These are phyloP conservation scores for Enchytraeus crypticus DNA, from an alignment of 2,888 invertebrate genomes.

Conservation along the genomic window DNA sequence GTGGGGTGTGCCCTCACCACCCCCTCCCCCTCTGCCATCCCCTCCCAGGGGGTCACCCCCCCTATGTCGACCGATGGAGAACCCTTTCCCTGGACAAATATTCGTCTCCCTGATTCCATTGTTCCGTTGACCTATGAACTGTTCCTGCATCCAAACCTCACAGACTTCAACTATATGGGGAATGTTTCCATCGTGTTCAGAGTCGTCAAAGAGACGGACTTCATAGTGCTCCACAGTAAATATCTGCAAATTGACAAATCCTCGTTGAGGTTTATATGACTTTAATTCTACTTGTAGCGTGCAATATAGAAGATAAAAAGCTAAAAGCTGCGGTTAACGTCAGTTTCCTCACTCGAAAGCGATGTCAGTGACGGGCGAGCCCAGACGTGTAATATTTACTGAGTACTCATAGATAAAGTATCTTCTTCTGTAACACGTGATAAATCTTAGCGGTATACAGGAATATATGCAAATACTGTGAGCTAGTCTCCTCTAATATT, in stretches of 20 bases:
- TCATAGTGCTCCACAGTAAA: conserved; percentile 45
- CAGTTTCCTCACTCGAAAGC: too few relatives aligned
- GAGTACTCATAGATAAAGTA: too few relatives aligned
- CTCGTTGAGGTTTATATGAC: not conserved
- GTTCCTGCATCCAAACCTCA: conserved; percentile 83
- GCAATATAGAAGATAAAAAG: not conserved
- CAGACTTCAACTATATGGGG: conserved; percentile 80
- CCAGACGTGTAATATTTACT: too few relatives aligned
- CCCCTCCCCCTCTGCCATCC: not conserved
- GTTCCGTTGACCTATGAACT: conserved; percentile 67
- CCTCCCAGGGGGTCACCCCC: conserved; percentile 4
- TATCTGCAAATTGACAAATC: conserved; percentile 35
- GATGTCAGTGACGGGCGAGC: too few relatives aligned
- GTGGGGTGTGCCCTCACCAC: conserved; percentile 52
- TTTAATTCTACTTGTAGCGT: conserved; percentile 49
- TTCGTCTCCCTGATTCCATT: conserved; percentile 43
- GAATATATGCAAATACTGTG: too few relatives aligned
- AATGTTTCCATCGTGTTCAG: conserved; percentile 39
- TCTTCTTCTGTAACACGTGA: too few relatives aligned
- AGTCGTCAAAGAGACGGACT: conserved; percentile 35
- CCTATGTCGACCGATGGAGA: conserved; percentile 34
- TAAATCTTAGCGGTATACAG: too few relatives aligned
- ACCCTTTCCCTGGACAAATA: conserved; percentile 42
- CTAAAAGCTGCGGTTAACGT: too few relatives aligned
- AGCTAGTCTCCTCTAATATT: too few relatives aligned